A percentile compares a stretch with the other conserved stretches of the same genome.
phyloP scores from a whole-genome alignment of 2,113 vertebrate species.

The Aythya baeri region DNA sequence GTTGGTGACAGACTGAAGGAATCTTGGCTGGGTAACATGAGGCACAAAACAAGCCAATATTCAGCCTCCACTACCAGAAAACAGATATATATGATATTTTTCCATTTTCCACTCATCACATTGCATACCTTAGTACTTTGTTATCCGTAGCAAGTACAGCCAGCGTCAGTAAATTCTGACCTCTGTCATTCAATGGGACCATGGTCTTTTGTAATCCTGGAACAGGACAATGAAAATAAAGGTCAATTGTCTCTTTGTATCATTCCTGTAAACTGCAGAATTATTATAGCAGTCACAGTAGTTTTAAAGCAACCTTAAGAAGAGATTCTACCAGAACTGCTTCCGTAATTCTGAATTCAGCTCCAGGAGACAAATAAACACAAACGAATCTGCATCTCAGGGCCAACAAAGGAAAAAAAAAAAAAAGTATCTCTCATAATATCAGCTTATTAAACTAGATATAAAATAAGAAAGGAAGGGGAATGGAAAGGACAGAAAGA shows the following conservation, averaged over 20 bases:
- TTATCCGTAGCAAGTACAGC: not conserved
- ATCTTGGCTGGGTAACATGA: not conserved
- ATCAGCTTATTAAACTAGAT: not conserved
- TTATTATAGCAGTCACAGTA: not conserved
- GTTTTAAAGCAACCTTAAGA: not conserved
- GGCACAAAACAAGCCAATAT: not conserved
- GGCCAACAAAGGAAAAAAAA: not conserved
- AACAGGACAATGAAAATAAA: slow-evolving; percentile 35
- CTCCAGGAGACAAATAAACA: slow-evolving; percentile 5
- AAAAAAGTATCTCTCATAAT: not conserved
- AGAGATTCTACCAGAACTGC: not conserved
- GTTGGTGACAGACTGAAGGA: slow-evolving; percentile 31
- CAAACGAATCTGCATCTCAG: slow-evolving; percentile 2
- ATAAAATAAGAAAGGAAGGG: not conserved
- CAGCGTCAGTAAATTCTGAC: not conserved
- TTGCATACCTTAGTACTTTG: not conserved
- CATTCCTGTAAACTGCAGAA: slow-evolving; percentile 5
- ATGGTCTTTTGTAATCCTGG: not conserved
- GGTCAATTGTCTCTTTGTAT: slow-evolving; percentile 46
- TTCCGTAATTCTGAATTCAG: not conserved
- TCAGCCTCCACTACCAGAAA: not conserved
- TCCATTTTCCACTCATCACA: not conserved
- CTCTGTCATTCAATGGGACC: not conserved
- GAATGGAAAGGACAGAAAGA: not conserved
- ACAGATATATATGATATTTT: not conserved